These are phyloP conservation scores for Murina feae DNA, from an alignment of 2,113 vertebrate genomes.

Conservation along the genomic window DNA sequence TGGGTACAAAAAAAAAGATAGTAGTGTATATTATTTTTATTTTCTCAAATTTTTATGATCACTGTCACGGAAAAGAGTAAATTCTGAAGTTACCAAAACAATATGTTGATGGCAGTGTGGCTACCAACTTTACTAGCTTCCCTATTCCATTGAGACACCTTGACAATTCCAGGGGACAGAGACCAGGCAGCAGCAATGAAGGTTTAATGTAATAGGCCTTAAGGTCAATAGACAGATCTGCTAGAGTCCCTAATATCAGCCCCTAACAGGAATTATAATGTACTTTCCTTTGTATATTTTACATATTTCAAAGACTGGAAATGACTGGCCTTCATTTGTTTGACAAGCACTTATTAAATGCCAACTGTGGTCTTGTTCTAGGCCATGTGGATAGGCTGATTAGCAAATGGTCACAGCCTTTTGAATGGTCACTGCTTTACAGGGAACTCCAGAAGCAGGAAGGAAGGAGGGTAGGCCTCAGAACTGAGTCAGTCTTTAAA, in stretches of 20 bases:
- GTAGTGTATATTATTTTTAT: not conserved
- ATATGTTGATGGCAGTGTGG: fast-evolving
- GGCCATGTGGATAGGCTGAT: not conserved
- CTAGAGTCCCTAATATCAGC: not conserved
- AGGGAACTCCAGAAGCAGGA: not conserved
- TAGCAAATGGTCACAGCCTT: not conserved
- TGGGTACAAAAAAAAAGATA: not conserved
- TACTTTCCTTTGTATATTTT: not conserved
- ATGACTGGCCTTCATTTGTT: not conserved
- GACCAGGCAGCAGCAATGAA: not conserved
- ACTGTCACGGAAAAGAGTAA: not conserved
- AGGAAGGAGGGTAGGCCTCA: not conserved
- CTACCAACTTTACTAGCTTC: not conserved
- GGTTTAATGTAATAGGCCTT: not conserved
- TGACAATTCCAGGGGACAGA: not conserved
- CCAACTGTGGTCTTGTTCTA: not conserved
- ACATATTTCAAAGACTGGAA: not conserved
- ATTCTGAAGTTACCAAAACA: not conserved
- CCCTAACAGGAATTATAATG: not conserved
- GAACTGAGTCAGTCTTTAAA: not conserved
- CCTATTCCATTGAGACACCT: not conserved
- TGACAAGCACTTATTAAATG: not conserved
- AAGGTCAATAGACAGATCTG: not conserved
- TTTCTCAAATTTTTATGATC: not conserved
- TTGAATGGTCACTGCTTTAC: not conserved